Base-by-base conservation (phyloP, 2,113 vertebrate species). In the Elaphurus davidianus region DNA sequence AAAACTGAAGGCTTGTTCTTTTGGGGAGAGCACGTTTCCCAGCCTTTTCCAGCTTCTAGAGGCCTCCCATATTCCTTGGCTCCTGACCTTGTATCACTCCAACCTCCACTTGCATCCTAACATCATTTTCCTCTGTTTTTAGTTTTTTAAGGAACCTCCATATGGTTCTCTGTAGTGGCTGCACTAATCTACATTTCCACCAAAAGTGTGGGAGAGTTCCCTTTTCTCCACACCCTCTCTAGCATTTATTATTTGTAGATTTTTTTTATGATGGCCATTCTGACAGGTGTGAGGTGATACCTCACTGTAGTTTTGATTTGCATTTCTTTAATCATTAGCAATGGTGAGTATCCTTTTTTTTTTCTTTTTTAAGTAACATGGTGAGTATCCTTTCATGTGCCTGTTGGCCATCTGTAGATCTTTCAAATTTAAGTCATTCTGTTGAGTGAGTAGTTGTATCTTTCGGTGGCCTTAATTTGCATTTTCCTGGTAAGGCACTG, bases 341-440 rank as follows among this genome's bases (percentile, higher is more conserved):
- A 25, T 25, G 19, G 3, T 83, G 33, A 83, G 50, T 23, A 54
- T 83, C 50, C 52, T 82, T 54, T 47, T 47, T 47, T 50, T 50
- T 50, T 50, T 50, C 47, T 50, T 50, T 50, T 50, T 13, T 50
- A 50, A 50, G 12, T 50, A 50, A 50, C 47, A 25, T 25, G 19
- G 7, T 83, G 50, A 83, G 50, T 23, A 54, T 83, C 33, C 52
- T 83, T 83, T 83, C 19, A 36, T 25, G 33, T 23, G 79, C 50
- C 33, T 54, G 19, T 54, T 83, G 33, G 50, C 33, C 50, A 83
- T 83, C 79, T 23, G 33, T 54, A 54, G 50, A 33, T 82, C 30
- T n/a, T 90, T 94, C 94, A 54, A 64, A 94, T 90, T 83, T 87
- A 54, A 71, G 62, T 40, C 59, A 60, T 83, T 95, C 43, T 54